phyloP scores from a whole-genome alignment of 2,113 vertebrate genomes.

The Neotoma lepida region DNA sequence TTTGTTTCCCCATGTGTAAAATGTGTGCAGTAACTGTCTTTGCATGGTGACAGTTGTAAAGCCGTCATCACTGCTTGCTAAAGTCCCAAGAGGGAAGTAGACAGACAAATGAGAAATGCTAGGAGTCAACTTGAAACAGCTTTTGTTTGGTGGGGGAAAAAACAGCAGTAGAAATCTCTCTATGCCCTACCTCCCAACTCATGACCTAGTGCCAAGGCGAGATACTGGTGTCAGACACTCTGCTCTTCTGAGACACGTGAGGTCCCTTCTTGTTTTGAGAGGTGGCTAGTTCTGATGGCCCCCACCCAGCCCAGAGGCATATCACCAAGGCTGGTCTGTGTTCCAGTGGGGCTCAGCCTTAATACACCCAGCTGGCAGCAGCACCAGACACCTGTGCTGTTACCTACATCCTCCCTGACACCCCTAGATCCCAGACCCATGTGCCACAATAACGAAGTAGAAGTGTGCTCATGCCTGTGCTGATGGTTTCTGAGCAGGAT shows the following conservation, averaged over 20 bases:
- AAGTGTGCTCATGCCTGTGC: neutral
- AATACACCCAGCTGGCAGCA: neutral
- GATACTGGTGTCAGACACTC: neutral
- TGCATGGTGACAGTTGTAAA: constrained; percentile 1
- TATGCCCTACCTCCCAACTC: neutral
- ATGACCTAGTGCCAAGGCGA: neutral
- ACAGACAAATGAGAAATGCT: neutral
- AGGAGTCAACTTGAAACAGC: constrained; percentile 50
- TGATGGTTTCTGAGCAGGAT: neutral
- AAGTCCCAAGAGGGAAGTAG: neutral
- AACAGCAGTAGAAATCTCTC: neutral
- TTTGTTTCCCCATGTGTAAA: neutral
- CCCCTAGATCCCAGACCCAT: neutral
- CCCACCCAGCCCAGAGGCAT: neutral
- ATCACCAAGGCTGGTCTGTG: neutral
- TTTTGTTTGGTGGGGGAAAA: neutral
- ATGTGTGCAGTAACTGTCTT: neutral
- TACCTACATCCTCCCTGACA: neutral
- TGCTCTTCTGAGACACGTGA: neutral
- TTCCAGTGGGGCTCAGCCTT: neutral
- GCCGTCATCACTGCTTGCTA: neutral
- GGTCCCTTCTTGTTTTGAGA: neutral
- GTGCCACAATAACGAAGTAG: no score
- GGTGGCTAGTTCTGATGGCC: neutral
- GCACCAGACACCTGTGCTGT: neutral